phyloP scores from a whole-genome alignment of 1,140 invertebrate genomes.

The Cyrtorhinus lividipennis region DNA sequence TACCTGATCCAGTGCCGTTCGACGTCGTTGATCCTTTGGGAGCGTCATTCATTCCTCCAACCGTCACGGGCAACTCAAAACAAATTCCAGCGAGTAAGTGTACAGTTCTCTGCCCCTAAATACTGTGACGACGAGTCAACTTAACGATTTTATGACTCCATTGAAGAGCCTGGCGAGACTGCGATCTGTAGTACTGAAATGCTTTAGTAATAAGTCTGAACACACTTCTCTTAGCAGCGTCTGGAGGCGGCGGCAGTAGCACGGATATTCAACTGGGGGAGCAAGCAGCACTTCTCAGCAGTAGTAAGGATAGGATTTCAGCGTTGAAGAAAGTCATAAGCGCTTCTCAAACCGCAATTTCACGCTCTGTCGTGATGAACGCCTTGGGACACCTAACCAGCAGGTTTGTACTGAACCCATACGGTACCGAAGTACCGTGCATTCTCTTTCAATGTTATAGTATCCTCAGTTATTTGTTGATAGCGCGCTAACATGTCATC shows the following conservation, averaged over 20 bases:
- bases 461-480: too few species aligned
- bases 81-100: neutral
- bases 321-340: slow-evolving; percentile 36
- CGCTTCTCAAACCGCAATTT: slow-evolving; percentile 38
- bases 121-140: too few species aligned
- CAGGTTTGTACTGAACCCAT: too few species aligned
- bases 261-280: slow-evolving; percentile 31
- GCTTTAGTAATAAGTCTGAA: too few species aligned
- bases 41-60: slow-evolving; percentile 30
- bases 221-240: neutral
- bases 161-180: too few species aligned
- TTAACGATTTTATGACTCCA: too few species aligned
- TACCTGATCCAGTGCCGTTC: slow-evolving; percentile 19
- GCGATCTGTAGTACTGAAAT: too few species aligned
- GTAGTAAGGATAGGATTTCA: slow-evolving; percentile 34
- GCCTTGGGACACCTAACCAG: slow-evolving; percentile 39
- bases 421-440: too few species aligned
- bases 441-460: too few species aligned
- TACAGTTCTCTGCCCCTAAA: too few species aligned
- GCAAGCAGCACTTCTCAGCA: slow-evolving; percentile 34
- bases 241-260: neutral
- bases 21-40: slow-evolving; percentile 40
- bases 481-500: too few species aligned
- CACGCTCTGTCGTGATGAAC: slow-evolving; percentile 39
- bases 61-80: slow-evolving; percentile 19